Evolutionary conservation across 2,888 invertebrate genomes (phyloP).

Genomic region (Pandemis heparana): DNA sequence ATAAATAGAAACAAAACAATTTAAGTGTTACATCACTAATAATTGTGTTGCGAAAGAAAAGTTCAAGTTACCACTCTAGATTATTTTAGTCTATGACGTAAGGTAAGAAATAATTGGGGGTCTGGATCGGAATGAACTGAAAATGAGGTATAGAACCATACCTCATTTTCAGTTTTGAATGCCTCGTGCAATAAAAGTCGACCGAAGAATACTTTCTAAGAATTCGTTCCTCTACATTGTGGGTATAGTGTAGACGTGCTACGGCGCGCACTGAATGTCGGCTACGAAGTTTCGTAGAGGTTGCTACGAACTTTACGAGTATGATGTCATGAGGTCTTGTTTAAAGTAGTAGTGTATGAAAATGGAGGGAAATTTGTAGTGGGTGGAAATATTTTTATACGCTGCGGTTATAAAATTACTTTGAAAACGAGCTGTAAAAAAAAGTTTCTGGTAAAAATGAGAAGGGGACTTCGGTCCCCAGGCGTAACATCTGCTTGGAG

Average conservation of each 20-base stretch:
- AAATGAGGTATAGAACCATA: constrained; percentile 3
- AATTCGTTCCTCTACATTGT: background rate
- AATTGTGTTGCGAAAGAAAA: too few relatives aligned
- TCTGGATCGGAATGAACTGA: background rate
- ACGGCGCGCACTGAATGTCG: background rate
- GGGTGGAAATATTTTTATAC: background rate
- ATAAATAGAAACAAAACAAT: too few relatives aligned
- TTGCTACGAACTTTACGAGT: constrained; percentile 3
- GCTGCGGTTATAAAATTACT: background rate
- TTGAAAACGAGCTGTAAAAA: too few relatives aligned
- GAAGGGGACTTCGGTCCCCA: too few relatives aligned
- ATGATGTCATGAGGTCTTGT: background rate
- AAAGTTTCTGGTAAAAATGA: too few relatives aligned
- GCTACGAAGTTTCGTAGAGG: background rate
- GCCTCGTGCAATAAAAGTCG: background rate
- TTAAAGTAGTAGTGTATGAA: background rate
- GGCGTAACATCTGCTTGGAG: too few relatives aligned
- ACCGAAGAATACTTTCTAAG: background rate
- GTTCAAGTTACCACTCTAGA: too few relatives aligned
- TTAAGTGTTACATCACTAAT: too few relatives aligned
- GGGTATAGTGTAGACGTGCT: background rate
- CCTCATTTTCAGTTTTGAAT: background rate
- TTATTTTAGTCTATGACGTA: background rate
- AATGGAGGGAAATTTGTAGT: background rate
- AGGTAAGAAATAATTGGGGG: constrained; percentile 1